Evolutionary conservation across 2,113 vertebrate genomes (phyloP), one percentile per base, ranked within the genome.

Genomic region (Puntigrus tetrazona): DNA sequence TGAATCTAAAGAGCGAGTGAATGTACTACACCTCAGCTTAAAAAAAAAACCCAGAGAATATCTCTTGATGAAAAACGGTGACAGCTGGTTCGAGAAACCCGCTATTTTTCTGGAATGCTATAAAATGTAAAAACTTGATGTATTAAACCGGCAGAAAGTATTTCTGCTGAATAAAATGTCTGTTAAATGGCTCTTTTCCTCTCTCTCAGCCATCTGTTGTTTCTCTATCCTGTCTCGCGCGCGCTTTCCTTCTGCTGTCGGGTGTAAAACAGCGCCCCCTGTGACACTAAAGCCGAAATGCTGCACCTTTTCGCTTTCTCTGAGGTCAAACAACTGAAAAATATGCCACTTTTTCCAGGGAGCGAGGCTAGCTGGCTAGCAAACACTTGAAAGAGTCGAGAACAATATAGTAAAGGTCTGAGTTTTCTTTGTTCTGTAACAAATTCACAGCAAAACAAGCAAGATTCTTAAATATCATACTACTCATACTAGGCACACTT

Each of bases 191-290:
- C 83, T 69, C 16, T 80, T 69, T 76, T 63, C 13, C 55, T 80
- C 80, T 63, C 38, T 43, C 16, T 43, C 72, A 20, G 27, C 57
- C 59, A 89, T 86, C 87, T 88, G 16, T 67, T 67, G 78, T 67
- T 45, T 82, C 80, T 88, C 88, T 91, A 89, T 55, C 45, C 20
- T 45, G 22, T 20, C 34, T 45, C 76, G n/a, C 25, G 45, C 6
- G 8, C 41, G 20, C 11, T 9, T 50, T 45, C 14, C 10, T 4
- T 41, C 87, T 27, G 76, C 47, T 18, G 27, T 87, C 52, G 52
- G 82, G 88, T 89, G 82, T 89, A 84, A 91, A 92, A 85, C 90
- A 93, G 91, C 84, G 91, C 93, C 92, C 89, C 92, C 89, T 91
- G 88, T 93, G 92, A 88, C 80, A 81, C 72, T n/a, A 27, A 38